phyloP scores from a whole-genome alignment of 2,888 invertebrate species.

The Athetis lepigone region DNA sequence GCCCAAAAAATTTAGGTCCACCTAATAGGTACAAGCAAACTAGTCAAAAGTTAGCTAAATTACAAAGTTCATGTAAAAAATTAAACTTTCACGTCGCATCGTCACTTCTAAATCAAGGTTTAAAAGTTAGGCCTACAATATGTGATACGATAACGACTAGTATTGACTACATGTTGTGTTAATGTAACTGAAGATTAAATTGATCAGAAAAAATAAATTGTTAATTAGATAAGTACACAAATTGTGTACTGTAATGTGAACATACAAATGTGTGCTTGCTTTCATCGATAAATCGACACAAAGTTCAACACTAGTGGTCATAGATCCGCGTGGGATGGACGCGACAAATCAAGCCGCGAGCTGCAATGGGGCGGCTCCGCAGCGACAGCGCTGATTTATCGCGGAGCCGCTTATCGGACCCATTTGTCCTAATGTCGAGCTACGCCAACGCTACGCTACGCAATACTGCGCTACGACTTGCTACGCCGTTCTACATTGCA shows the following conservation, averaged over 20 bases:
- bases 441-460: not conserved
- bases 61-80: too few relatives aligned
- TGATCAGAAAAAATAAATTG: not conserved
- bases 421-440: slow-evolving; percentile 48
- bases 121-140: too few relatives aligned
- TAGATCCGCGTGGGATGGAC: slow-evolving; percentile 83
- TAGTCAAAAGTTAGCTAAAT: too few relatives aligned
- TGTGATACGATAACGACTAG: too few relatives aligned
- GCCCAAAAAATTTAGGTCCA: too few relatives aligned
- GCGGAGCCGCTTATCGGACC: slow-evolving; percentile 81
- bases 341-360: slow-evolving; percentile 89
- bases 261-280: not conserved
- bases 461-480: not conserved
- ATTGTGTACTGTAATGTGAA: too few relatives aligned
- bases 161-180: too few relatives aligned
- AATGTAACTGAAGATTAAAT: too few relatives aligned
- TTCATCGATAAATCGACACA: slow-evolving; percentile 32
- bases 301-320: slow-evolving; percentile 64
- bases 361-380: slow-evolving; percentile 86
- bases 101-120: too few relatives aligned
- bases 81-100: too few relatives aligned
- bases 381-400: slow-evolving; percentile 90
- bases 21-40: too few relatives aligned
- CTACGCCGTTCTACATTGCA: slow-evolving; percentile 9
- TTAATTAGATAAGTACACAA: not conserved